Evolutionary conservation across 2,113 vertebrate genomes (phyloP).

Genomic region (Myiopsitta monachus): DNA sequence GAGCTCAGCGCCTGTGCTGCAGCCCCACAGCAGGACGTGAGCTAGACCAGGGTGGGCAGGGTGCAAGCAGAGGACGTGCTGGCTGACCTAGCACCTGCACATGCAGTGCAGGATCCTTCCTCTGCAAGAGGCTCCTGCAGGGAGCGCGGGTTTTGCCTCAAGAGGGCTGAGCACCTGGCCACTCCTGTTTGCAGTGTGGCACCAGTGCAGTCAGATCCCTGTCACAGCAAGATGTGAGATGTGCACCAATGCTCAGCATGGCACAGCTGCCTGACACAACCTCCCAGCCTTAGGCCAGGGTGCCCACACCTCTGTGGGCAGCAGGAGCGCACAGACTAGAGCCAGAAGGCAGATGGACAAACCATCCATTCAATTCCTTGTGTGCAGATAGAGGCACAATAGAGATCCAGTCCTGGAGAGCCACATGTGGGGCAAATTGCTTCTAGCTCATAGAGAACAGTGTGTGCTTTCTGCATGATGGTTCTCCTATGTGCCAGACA

Average conservation of each 20-base stretch:
- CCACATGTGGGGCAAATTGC: background rate
- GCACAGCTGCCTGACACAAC: accelerated
- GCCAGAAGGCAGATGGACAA: background rate
- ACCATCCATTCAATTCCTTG: background rate
- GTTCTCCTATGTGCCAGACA: background rate
- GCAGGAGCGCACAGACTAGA: background rate
- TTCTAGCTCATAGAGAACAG: background rate
- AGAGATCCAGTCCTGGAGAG: background rate
- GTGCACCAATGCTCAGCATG: accelerated
- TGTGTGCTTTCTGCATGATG: accelerated
- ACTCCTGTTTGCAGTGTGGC: background rate
- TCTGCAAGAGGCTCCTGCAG: background rate
- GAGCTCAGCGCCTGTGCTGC: background rate
- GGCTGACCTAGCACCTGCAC: background rate
- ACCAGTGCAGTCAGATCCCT: no score
- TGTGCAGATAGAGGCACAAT: no score
- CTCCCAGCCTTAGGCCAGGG: background rate
- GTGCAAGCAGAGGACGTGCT: accelerated
- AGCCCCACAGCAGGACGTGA: background rate
- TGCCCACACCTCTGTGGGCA: background rate
- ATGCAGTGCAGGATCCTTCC: background rate
- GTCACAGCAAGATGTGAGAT: accelerated
- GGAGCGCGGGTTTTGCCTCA: accelerated
- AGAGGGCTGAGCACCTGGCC: background rate
- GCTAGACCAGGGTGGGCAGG: background rate